Conservation (phyloP, 2,113 vertebrate genomes). For the Sterrhoptilus dennistouni region DNA sequence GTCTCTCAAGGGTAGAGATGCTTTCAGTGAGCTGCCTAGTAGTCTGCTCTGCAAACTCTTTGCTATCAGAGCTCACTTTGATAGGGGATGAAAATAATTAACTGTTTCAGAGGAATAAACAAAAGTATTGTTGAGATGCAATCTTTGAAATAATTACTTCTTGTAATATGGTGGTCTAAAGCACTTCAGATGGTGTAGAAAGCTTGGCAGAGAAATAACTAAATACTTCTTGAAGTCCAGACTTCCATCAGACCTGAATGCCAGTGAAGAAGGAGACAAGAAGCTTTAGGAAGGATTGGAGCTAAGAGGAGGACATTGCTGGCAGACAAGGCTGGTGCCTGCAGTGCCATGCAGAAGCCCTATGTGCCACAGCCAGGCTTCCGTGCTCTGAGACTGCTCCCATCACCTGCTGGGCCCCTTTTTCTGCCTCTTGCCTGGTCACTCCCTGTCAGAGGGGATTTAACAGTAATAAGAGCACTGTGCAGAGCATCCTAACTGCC, state of each 20-base stretch:
- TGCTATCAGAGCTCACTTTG: not conserved
- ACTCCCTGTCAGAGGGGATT: not conserved
- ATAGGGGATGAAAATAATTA: not conserved
- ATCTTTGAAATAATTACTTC: not conserved
- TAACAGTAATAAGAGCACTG: not conserved
- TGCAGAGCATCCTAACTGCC: not conserved
- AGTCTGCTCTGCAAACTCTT: not conserved
- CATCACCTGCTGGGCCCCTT: not conserved
- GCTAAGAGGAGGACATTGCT: not conserved
- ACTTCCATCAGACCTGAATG: not conserved
- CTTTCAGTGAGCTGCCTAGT: not conserved
- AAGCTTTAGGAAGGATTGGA: not conserved
- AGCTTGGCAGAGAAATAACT: not conserved
- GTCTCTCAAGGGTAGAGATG: not conserved
- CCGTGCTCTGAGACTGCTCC: not conserved
- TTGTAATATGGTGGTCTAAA: not conserved
- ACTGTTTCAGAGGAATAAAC: not conserved
- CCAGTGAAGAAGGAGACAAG: not conserved
- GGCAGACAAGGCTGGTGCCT: not conserved
- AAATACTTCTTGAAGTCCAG: not conserved
- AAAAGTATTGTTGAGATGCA: not conserved
- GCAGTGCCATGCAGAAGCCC: fast-evolving
- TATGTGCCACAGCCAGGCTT: not conserved
- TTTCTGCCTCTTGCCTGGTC: not conserved
- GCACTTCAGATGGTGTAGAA: not conserved